Evolutionary conservation across 2,888 invertebrate genomes (phyloP).

Genomic region (Cepaea hortensis): DNA sequence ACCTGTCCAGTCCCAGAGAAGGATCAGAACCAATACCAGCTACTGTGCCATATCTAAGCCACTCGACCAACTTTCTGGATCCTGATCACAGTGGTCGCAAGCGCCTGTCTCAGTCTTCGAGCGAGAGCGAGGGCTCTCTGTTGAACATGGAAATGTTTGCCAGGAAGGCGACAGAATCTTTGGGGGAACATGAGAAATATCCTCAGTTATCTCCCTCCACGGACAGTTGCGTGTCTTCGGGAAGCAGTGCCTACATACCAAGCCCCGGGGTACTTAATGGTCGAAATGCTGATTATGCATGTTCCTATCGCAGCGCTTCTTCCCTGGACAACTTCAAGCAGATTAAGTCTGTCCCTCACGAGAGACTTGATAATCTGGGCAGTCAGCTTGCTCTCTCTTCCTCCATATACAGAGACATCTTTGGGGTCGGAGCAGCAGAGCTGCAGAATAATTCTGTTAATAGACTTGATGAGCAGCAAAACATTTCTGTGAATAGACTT

Average conservation of each 20-base stretch:
- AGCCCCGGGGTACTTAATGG: slow-evolving; percentile 3
- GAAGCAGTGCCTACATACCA: neutral
- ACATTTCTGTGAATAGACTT: slow-evolving; percentile 15
- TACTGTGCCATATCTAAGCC: neutral
- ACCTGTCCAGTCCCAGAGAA: neutral
- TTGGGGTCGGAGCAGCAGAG: neutral
- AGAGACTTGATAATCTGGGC: neutral
- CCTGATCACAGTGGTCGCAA: neutral
- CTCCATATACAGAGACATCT: slow-evolving; percentile 28
- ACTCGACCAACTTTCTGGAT: neutral
- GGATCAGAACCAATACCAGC: neutral
- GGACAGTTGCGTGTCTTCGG: slow-evolving; percentile 18
- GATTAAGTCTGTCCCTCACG: neutral
- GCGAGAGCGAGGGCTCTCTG: slow-evolving; percentile 20
- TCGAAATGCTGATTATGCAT: slow-evolving; percentile 2
- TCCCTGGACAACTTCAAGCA: neutral
- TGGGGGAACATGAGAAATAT: slow-evolving; percentile 12
- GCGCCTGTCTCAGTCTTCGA: slow-evolving; percentile 17
- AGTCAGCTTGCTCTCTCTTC: neutral
- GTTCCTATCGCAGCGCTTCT: neutral
- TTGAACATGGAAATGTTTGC: slow-evolving; percentile 24
- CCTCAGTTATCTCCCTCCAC: slow-evolving; percentile 32
- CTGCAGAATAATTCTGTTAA: neutral
- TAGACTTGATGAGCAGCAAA: neutral
- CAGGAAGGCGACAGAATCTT: slow-evolving; percentile 9